Evolutionary conservation across 1,140 invertebrate species (phyloP).

Genomic region (Diorhabda sublineata): DNA sequence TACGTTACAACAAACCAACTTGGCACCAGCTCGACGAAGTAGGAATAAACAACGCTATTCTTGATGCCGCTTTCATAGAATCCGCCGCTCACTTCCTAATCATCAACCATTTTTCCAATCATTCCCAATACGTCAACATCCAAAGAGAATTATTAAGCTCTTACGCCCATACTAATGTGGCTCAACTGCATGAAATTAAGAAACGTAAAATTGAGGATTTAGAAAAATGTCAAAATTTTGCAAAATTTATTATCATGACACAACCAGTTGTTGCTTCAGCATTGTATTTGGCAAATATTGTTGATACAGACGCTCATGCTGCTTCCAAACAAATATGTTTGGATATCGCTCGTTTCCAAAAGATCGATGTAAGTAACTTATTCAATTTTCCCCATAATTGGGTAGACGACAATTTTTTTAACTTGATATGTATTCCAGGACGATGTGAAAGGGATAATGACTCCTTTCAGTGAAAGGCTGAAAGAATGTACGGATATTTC

Average conservation of each 20-base stretch:
- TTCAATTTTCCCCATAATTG: background rate
- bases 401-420: background rate
- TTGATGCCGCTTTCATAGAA: background rate
- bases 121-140: background rate
- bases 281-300: background rate
- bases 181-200: background rate
- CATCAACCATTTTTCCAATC: background rate
- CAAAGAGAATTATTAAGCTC: background rate
- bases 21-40: background rate
- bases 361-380: conserved; percentile 1
- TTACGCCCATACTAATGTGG: background rate
- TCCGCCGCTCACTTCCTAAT: background rate
- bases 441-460: background rate
- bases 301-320: background rate
- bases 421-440: background rate
- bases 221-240: background rate
- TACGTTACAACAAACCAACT: background rate
- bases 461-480: background rate
- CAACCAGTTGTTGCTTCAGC: background rate
- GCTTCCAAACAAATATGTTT: background rate
- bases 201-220: background rate
- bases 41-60: background rate
- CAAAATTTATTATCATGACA: background rate
- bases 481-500: background rate
- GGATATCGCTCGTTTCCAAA: background rate